These are phyloP conservation scores for Caenorhabditis briggsae DNA, from an alignment of 1,140 invertebrate genomes.

Conservation along the genomic window DNA sequence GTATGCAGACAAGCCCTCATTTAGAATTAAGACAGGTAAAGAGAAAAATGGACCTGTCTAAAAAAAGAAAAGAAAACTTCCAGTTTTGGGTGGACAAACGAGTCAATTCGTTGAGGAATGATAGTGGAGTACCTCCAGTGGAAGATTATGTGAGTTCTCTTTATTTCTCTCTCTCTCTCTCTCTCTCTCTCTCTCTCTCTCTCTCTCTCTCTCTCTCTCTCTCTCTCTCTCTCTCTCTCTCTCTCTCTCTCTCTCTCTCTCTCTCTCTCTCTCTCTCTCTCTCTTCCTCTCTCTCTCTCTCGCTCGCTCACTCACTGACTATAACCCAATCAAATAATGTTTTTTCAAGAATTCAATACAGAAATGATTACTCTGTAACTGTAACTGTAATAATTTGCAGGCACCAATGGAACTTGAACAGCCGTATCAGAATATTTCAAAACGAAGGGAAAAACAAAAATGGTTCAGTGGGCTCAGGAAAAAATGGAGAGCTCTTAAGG, in stretches of 20 bases:
- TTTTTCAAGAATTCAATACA: too few species aligned
- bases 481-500: constrained; percentile 23
- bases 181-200: too few species aligned
- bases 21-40: constrained; percentile 70
- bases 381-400: neutral
- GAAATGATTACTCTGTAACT: too few species aligned
- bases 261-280: too few species aligned
- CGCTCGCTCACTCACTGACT: too few species aligned
- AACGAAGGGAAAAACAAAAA: constrained; percentile 43
- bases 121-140: constrained; percentile 46
- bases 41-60: neutral
- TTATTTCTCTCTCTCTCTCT: too few species aligned
- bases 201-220: too few species aligned
- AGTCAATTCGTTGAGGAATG: constrained; percentile 57
- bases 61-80: neutral
- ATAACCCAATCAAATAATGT: too few species aligned
- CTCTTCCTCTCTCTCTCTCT: too few species aligned
- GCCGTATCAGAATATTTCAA: constrained; percentile 34
- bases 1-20: constrained; percentile 73
- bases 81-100: constrained; percentile 69
- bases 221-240: too few species aligned
- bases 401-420: constrained; percentile 55
- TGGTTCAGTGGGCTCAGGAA: constrained; percentile 45
- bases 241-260: neutral
- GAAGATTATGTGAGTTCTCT: constrained; percentile 50